Percentiles rank a stretch among this genome's conserved stretches.
phyloP scores from a whole-genome alignment of 2,113 vertebrate species.

The Acinonyx jubatus region DNA sequence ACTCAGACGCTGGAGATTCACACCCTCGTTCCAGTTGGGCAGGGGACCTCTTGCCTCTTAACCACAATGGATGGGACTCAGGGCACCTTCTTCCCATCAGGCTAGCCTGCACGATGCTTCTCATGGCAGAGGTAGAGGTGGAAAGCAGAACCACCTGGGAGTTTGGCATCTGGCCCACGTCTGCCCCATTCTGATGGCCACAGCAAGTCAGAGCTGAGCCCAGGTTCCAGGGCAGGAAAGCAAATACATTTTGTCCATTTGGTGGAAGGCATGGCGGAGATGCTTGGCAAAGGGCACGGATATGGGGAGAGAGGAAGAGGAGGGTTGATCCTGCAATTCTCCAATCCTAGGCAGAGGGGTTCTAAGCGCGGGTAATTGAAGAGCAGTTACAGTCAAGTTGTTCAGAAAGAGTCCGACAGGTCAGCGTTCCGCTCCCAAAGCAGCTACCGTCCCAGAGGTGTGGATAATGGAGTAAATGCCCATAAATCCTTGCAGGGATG shows the following conservation, averaged over 20 bases:
- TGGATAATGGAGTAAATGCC: neutral
- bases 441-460: neutral
- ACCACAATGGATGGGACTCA: neutral
- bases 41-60: neutral
- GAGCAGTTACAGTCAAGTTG: neutral
- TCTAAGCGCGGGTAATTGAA: neutral
- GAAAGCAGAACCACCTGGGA: neutral
- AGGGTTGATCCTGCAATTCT: rapidly evolving
- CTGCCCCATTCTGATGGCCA: neutral
- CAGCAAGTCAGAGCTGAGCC: neutral
- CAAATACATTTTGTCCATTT: neutral
- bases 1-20: neutral
- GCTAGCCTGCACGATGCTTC: neutral
- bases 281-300: neutral
- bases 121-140: neutral
- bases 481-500: neutral
- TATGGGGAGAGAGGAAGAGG: neutral
- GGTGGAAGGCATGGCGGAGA: neutral
- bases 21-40: neutral
- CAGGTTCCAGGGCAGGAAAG: neutral
- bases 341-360: neutral
- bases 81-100: neutral
- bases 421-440: neutral
- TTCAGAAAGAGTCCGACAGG: neutral
- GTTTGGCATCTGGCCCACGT: neutral